A percentile compares a stretch with the other conserved stretches of the same genome.
These are phyloP conservation scores for Unio pictorum DNA, from an alignment of 2,888 invertebrate genomes.

Conservation along the genomic window DNA sequence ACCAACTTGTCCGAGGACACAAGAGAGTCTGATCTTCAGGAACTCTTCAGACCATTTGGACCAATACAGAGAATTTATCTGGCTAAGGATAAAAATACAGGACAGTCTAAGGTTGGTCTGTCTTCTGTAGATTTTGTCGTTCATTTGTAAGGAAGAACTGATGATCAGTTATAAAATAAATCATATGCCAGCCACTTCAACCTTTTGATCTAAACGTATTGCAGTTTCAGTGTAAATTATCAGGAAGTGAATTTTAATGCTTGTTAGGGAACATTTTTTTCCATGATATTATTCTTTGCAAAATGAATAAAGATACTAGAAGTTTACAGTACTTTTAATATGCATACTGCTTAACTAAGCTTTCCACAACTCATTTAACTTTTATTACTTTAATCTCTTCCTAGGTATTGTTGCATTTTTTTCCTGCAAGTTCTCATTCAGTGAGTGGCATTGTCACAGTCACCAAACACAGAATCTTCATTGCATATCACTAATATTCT, in stretches of 20 bases:
- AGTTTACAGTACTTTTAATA: no score
- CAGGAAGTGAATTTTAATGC: no score
- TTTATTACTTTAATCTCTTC: no score
- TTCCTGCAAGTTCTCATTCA: no score
- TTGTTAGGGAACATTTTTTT: no score
- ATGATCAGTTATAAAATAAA: neutral
- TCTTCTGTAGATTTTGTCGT: neutral
- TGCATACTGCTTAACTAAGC: no score
- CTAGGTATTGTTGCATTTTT: no score
- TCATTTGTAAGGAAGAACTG: neutral
- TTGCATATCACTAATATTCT: neutral
- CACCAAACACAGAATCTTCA: neutral
- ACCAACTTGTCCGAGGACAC: constrained; percentile 98
- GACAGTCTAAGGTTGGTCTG: constrained; percentile 72
- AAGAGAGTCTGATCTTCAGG: constrained; percentile 92
- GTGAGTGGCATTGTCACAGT: neutral
- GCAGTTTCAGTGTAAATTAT: no score
- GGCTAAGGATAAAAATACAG: constrained; percentile 86
- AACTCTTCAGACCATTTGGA: constrained; percentile 94
- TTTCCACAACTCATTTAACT: no score
- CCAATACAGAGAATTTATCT: constrained; percentile 93
- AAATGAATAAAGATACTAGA: no score
- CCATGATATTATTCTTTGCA: no score
- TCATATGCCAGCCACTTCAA: neutral
- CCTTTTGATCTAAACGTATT: no score